Conservation (phyloP, 1,140 invertebrate species). For the Elysia chlorotica region DNA sequence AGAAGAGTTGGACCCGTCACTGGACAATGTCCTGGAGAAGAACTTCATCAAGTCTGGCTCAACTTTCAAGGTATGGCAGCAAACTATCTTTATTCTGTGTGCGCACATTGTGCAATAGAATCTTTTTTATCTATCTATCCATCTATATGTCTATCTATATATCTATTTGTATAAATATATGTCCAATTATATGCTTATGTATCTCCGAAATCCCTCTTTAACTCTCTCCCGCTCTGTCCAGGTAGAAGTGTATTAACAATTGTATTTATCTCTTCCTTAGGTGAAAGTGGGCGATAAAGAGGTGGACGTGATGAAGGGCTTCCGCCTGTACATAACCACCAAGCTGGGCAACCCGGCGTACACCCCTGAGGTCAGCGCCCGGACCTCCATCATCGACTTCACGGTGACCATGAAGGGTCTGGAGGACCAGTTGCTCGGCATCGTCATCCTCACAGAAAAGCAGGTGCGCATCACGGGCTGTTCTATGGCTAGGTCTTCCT, state of each 20-base stretch:
- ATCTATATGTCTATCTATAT: no score
- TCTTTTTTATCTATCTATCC: no score
- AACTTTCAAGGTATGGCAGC: conserved; percentile 85
- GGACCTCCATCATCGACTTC: conserved; percentile 85
- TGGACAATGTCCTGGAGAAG: conserved; percentile 96
- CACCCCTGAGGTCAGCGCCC: conserved; percentile 94
- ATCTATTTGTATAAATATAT: no score
- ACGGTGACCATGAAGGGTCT: conserved; percentile 96
- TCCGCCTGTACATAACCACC: conserved; percentile 94
- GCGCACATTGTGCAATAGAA: no score
- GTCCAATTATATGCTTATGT: no score
- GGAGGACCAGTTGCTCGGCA: conserved; percentile 91
- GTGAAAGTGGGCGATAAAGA: conserved; percentile 94
- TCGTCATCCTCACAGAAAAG: conserved; percentile 96
- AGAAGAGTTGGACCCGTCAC: conserved; percentile 92
- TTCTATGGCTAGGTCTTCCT: no score
- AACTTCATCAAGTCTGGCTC: conserved; percentile 98
- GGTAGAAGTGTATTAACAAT: no score
- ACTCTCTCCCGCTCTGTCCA: no score
- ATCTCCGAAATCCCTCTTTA: no score
- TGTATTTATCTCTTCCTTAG: no score
- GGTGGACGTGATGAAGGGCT: conserved; percentile 94
- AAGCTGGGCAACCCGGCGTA: conserved; percentile 95
- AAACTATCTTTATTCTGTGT: no score
- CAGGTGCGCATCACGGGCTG: conserved; percentile 41